Evolutionary conservation across 2,888 invertebrate genomes (phyloP), one percentile per base, ranked within the genome.

Genomic region (Caenorhabditis sp.): DNA sequence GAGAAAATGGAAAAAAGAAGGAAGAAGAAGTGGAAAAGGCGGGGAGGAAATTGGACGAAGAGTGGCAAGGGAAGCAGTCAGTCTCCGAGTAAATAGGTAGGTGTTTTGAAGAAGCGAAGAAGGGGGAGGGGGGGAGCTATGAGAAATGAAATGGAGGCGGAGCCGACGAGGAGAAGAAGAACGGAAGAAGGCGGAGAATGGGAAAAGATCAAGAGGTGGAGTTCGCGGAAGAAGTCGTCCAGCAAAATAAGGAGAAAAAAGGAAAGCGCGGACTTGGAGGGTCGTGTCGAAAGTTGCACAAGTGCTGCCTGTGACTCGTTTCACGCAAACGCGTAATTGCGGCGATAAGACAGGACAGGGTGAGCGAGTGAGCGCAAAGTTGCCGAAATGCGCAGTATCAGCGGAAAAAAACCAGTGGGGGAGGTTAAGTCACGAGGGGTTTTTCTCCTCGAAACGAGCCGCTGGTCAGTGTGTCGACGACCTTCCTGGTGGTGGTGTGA

Each of bases 331-430:
- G 28, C 44, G 37, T 69, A 51, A 26, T 62, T 56, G 44, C 47
- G 62, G 64, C 64, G 71, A 71, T 71, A 71, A 71, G 37, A 18
- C 13, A n/a, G n/a, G n/a, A n/a, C n/a, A n/a, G 3, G 22, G 8
- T 20, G 44, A 68, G 13, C 28, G 50, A 70, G 70, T 60, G 69
- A 50, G 60, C 60, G 60, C 50, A 47, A 61, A 62, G 8, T 26
- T 47, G 71, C 55, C 61, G 71, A 71, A 62, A 62, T 40, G 71
- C 71, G 53, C 70, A 61, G 70, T 61, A 70, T 70, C 70, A 37
- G 35, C 67, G 35, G 47, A 71, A 71, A 62, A 55, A 55, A 53
- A 32, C 62, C 32, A 55, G 62, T 60, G 60, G 24, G 20, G 58
- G 32, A 18, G 28, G 28, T 53, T 55, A 26, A 50, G 62, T 71